phyloP scores from a whole-genome alignment of 92 coral and sea anemone genomes.

The Bergia sp. region DNA sequence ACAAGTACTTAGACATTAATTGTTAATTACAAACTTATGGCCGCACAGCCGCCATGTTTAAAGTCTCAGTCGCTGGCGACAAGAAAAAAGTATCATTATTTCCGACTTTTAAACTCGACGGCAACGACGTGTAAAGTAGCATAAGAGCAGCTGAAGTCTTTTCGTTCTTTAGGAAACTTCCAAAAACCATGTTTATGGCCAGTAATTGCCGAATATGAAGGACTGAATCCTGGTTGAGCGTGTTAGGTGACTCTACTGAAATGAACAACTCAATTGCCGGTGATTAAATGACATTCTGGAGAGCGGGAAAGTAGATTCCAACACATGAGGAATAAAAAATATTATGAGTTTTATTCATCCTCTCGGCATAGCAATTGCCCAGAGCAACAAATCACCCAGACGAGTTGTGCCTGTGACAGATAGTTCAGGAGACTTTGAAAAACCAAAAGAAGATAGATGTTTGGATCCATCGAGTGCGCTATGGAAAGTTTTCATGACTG shows the following conservation, averaged over 20 bases:
- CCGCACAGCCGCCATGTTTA: slow-evolving; percentile 40
- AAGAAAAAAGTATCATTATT: neutral
- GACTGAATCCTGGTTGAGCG: neutral
- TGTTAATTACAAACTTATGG: slow-evolving; percentile 17
- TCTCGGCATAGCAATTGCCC: slow-evolving; percentile 77
- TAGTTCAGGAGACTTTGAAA: slow-evolving; percentile 28
- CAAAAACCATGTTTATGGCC: neutral
- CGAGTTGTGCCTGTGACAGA: neutral
- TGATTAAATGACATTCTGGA: neutral
- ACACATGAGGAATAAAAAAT: slow-evolving; percentile 58
- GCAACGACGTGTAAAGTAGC: neutral
- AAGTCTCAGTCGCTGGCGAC: neutral
- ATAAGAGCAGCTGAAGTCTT: neutral
- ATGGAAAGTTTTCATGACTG: slow-evolving; percentile 61
- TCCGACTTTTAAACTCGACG: neutral
- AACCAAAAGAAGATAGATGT: slow-evolving; percentile 13
- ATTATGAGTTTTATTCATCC: slow-evolving; percentile 83
- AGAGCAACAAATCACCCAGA: slow-evolving; percentile 57
- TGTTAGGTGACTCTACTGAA: neutral
- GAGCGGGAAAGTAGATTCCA: neutral
- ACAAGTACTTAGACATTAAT: slow-evolving; percentile 17
- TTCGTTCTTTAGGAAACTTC: too few relatives aligned
- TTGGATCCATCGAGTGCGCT: slow-evolving; percentile 37
- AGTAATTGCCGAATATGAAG: too few relatives aligned
- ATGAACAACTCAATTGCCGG: neutral